Base-by-base conservation (phyloP, 2,113 vertebrate species). In the Notarius lentiginosus region DNA sequence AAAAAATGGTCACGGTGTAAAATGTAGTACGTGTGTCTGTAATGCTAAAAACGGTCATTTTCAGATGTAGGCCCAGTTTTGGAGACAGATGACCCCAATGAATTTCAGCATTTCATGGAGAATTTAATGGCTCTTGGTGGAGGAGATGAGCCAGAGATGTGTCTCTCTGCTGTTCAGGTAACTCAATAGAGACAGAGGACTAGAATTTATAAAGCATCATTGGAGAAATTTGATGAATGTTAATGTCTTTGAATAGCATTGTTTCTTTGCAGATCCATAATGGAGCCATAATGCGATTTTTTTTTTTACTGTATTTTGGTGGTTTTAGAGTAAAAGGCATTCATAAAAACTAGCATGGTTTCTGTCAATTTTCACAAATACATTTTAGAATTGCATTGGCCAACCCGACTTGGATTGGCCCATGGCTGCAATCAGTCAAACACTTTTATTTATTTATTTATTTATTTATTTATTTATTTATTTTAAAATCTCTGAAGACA, bases 131-230 rank as follows among this genome's bases (percentile, higher is more conserved):
- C 96, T 4, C 90, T 97, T 61, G 95, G 95, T 41, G 97, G 97
- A 82, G 96, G 96, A 63, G 96, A 97, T 11, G 96, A 97, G 90
- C 96, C 97, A 0, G 97, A 97, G 92, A 97, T 97, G 97, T 97
- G 96, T 89, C 91, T 97, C 30, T 96, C 97, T 41, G 96, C 96
- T 0, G 80, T 97, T 81, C 95, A 95, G 95, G 97, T 97, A 86
- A 27, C 72, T 61, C 55, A 7, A 55, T 10, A 30, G n/a, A 56
- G 27, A 58, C 7, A 34, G 5, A 47, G 7, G 18, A 47, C 11
- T 27, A 47, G 47, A 22, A 81, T 14, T 81, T 17, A 22, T 34
- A 11, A 60, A 60, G 27, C 27, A 79, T 34, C 7, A n/a, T 53
- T 30, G 15, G 24, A 53, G 22, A 15, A 30, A 30, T 58, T 8